Conservation (phyloP, 2,888 invertebrate genomes). For the Boloria selene region DNA sequence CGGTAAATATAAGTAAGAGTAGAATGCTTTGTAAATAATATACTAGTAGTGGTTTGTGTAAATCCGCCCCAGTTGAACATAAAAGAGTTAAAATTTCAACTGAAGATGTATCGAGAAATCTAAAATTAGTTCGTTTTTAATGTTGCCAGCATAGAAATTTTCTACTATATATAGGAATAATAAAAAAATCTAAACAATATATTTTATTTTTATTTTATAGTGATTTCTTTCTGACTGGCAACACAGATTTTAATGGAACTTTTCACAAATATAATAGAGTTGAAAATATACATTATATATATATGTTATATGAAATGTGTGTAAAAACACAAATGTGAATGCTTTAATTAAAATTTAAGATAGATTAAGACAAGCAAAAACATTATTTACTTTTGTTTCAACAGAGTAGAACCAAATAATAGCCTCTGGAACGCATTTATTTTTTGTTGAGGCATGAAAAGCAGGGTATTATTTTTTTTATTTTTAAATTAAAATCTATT, state of each 20-base stretch:
- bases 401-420: slow-evolving; percentile 65
- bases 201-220: slow-evolving; percentile 3
- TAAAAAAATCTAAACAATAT: slow-evolving; percentile 5
- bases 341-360: slow-evolving; percentile 80
- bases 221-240: slow-evolving; percentile 20
- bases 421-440: slow-evolving; percentile 60
- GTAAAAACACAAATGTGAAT: slow-evolving; percentile 66
- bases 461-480: slow-evolving; percentile 68
- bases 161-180: background rate
- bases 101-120: slow-evolving; percentile 10
- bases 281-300: slow-evolving; percentile 39
- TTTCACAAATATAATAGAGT: slow-evolving; percentile 6
- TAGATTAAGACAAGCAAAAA: slow-evolving; percentile 57
- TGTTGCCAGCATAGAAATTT: slow-evolving; percentile 12
- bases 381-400: slow-evolving; percentile 45
- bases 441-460: slow-evolving; percentile 67
- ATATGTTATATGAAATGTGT: slow-evolving; percentile 52
- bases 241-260: slow-evolving; percentile 15
- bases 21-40: slow-evolving; percentile 72
- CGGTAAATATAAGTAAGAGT: slow-evolving; percentile 40
- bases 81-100: slow-evolving; percentile 41
- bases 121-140: slow-evolving; percentile 3
- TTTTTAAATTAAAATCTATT: slow-evolving; percentile 24
- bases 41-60: slow-evolving; percentile 69
- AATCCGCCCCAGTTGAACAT: slow-evolving; percentile 65